Percentiles rank a stretch among this genome's conserved stretches.
Conservation (phyloP, 2,888 invertebrate genomes). For the Tridacna gigas region DNA sequence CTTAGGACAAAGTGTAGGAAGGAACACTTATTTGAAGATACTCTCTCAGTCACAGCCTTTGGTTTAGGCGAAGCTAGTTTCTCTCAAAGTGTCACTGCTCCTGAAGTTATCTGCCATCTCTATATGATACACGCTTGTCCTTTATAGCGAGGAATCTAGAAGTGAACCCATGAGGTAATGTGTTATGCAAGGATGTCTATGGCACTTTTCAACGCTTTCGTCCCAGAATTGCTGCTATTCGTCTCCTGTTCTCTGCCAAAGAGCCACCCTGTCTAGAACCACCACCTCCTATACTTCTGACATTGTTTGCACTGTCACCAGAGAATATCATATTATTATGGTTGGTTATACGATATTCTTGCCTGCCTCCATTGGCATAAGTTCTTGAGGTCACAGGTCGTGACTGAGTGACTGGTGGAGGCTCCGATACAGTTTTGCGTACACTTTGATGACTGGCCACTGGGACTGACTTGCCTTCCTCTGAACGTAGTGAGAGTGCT, state of each 20-base stretch:
- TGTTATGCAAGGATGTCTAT: too few species aligned
- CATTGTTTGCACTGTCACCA: slow-evolving; percentile 36
- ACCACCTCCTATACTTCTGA: slow-evolving; percentile 21
- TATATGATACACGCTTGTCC: too few species aligned
- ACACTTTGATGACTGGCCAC: slow-evolving; percentile 3
- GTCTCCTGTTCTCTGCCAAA: slow-evolving; percentile 71
- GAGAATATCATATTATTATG: slow-evolving; percentile 63
- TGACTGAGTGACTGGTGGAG: slow-evolving; percentile 35
- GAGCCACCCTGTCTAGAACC: slow-evolving; percentile 42
- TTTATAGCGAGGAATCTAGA: too few species aligned
- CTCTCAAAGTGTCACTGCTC: too few species aligned
- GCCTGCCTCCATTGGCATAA: slow-evolving; percentile 46
- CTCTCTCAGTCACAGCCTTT: too few species aligned
- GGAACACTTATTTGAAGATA: too few species aligned
- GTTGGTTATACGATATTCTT: slow-evolving; percentile 60
- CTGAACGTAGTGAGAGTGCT: slow-evolving; percentile 43
- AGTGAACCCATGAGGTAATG: too few species aligned
- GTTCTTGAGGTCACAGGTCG: slow-evolving; percentile 52
- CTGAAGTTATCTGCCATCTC: too few species aligned
- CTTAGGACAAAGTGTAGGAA: too few species aligned
- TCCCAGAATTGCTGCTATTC: slow-evolving; percentile 76
- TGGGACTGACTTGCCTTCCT: slow-evolving; percentile 19
- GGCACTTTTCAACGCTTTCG: slow-evolving; percentile 58
- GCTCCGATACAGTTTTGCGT: slow-evolving; percentile 50
- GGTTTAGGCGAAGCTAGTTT: too few species aligned